Percentiles rank a stretch among this genome's conserved stretches.
These are phyloP conservation scores for Illadopsis cleaveri DNA, from an alignment of 2,113 vertebrate species.

Conservation along the genomic window DNA sequence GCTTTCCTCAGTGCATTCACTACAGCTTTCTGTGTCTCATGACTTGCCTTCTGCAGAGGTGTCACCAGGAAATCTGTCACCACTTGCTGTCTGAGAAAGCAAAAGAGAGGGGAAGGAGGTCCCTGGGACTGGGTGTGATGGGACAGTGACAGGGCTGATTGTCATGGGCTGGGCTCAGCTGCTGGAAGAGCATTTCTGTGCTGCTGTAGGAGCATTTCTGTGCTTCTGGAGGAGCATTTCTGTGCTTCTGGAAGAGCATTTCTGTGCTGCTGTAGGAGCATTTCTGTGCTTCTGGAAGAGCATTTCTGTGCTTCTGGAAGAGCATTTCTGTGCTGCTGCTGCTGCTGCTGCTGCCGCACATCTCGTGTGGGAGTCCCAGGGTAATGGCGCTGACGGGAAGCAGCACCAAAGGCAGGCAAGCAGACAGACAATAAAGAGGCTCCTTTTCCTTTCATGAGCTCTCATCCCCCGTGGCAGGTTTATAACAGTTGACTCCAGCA, in stretches of 20 bases:
- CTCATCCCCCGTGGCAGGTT: conserved; percentile 17
- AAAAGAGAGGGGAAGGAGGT: not conserved
- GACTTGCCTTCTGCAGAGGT: not conserved
- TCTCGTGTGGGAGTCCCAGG: not conserved
- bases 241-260: too few relatives aligned
- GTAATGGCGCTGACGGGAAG: not conserved
- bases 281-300: too few relatives aligned
- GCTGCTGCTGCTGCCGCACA: not conserved
- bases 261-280: not conserved
- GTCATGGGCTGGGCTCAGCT: not conserved
- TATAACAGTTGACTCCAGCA: not conserved
- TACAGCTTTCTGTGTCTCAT: not conserved
- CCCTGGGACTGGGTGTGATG: not conserved
- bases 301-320: too few relatives aligned
- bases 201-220: not conserved
- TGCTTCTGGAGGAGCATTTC: too few relatives aligned
- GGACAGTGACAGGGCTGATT: not conserved
- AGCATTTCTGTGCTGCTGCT: not conserved
- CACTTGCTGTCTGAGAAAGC: not conserved
- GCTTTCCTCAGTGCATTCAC: not conserved
- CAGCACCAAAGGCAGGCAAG: conserved; percentile 7
- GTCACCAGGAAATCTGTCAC: not conserved
- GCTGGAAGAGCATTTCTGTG: not conserved
- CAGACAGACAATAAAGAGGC: conserved; percentile 33
- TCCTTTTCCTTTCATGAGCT: conserved; percentile 2